These are phyloP conservation scores for Heliconius erato DNA, from an alignment of 2,888 invertebrate species.

Conservation along the genomic window DNA sequence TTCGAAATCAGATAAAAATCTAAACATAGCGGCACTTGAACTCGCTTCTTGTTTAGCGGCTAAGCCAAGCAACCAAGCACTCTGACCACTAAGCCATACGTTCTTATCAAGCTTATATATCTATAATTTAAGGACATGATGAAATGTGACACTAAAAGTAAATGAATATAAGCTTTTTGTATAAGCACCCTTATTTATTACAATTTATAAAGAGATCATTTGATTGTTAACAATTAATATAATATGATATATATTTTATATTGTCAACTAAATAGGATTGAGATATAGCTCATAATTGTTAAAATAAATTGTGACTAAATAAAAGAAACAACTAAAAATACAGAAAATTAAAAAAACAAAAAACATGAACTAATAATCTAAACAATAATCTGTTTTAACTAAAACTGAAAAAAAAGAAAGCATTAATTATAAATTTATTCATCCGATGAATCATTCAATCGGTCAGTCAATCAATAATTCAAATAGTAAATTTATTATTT, in stretches of 20 bases:
- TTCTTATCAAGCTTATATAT: neutral
- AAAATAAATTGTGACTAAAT: constrained; percentile 1
- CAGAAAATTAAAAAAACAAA: no score
- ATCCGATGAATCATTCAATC: no score
- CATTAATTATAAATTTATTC: neutral
- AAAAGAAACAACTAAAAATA: no score
- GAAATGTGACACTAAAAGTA: neutral
- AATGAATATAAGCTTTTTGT: neutral
- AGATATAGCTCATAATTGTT: neutral
- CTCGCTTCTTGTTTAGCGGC: no score
- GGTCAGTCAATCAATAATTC: no score
- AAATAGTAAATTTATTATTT: no score
- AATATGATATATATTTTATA: neutral
- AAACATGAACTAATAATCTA: neutral
- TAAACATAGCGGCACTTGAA: no score
- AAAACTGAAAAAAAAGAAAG: neutral
- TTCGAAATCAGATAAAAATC: no score
- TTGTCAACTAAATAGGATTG: neutral
- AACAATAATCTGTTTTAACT: neutral
- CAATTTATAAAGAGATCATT: neutral
- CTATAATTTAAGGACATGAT: neutral
- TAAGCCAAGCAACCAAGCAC: no score
- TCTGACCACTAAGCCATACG: no score
- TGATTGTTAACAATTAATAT: neutral
- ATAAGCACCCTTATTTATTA: neutral